phyloP scores from a whole-genome alignment of 2,113 vertebrate genomes.

The Lepisosteus osseus region DNA sequence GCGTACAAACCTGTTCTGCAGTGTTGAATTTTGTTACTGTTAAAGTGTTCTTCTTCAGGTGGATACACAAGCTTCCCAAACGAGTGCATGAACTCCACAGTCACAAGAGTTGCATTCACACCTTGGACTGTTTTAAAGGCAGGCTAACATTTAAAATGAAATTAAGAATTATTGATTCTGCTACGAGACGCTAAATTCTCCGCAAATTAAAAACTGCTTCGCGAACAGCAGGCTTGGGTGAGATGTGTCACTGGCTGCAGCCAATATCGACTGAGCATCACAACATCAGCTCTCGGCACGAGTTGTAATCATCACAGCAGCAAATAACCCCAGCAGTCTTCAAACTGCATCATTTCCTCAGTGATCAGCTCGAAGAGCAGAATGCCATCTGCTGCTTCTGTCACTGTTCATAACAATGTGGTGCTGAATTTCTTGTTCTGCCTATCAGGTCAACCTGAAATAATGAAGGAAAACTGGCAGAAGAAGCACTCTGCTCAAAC shows the following conservation, averaged over 20 bases:
- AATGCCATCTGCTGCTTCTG: neutral
- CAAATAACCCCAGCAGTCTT: neutral
- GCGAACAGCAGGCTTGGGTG: neutral
- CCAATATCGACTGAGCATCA: neutral
- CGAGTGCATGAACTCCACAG: too few relatives aligned
- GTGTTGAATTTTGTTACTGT: too few relatives aligned
- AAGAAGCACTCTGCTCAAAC: too few relatives aligned
- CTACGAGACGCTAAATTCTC: neutral
- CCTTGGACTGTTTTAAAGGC: neutral
- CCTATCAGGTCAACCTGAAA: neutral
- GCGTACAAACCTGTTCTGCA: too few relatives aligned
- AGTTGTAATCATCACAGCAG: neutral
- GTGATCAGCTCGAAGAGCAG: neutral
- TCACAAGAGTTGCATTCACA: too few relatives aligned
- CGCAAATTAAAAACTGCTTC: neutral
- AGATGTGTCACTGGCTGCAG: neutral
- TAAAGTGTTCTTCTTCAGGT: too few relatives aligned
- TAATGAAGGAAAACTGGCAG: neutral
- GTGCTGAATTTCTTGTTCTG: neutral
- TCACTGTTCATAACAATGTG: neutral
- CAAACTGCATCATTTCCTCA: neutral
- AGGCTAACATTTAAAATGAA: neutral
- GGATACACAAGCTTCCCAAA: too few relatives aligned
- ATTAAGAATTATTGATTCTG: constrained; percentile 5
- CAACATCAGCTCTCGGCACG: neutral